phyloP scores from a whole-genome alignment of 2,888 invertebrate species.

The Pharmacophagus antenor region DNA sequence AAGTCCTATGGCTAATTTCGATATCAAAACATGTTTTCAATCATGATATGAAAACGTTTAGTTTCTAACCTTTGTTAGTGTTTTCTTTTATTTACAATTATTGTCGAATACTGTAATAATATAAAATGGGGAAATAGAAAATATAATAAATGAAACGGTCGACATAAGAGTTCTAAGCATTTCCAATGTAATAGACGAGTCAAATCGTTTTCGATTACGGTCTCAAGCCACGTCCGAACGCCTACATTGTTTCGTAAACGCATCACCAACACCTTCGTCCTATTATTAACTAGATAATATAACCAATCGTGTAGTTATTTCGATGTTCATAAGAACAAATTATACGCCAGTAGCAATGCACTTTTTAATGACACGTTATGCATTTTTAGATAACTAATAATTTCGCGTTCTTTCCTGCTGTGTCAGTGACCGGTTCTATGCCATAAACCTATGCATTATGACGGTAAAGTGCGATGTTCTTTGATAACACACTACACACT shows the following conservation, averaged over 20 bases:
- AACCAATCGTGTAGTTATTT: conserved; percentile 3
- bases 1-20: too few species aligned
- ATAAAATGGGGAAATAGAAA: neutral
- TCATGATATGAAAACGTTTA: too few species aligned
- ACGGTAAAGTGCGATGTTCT: conserved; percentile 18
- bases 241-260: conserved; percentile 19
- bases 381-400: neutral
- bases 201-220: conserved; percentile 15
- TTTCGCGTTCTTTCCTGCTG: conserved; percentile 7
- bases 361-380: too few species aligned
- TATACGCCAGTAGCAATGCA: conserved; percentile 14
- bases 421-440: conserved; percentile 17
- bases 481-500: conserved; percentile 13
- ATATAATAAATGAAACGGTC: neutral
- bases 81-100: too few species aligned
- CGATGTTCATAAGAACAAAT: conserved; percentile 2
- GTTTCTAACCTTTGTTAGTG: too few species aligned
- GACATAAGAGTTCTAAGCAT: neutral
- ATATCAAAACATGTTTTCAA: too few species aligned
- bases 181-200: conserved; percentile 1
- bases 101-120: neutral
- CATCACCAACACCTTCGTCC: conserved; percentile 5
- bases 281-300: conserved; percentile 13
- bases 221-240: conserved; percentile 6
- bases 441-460: conserved; percentile 7